Evolutionary conservation across 2,113 vertebrate genomes (phyloP), one percentile per base, ranked within the genome.

Genomic region (Scytalopus superciliaris): DNA sequence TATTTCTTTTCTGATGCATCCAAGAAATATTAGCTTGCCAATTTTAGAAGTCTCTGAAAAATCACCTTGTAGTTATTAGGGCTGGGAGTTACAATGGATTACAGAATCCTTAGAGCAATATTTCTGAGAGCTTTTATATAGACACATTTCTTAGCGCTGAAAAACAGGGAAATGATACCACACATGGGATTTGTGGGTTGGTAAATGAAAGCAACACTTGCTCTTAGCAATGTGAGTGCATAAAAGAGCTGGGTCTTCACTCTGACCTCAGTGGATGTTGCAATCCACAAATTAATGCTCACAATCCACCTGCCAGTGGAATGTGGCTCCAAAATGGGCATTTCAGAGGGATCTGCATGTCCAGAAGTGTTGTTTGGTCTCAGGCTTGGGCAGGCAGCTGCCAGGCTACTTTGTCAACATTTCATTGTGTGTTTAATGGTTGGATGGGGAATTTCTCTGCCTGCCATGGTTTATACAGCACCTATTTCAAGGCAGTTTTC

Each of bases 71-170:
- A 92, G 86, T 90, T 95, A 63, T 66, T 82, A 84, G 80, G 53
- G 73, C 72, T 93, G 89, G 74, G 90, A 96, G 52, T 87, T 89
- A 78, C 78, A 87, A 69, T 55, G 91, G 91, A 84, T 95, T 94
- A 89, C 78, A 87, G 87, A 79, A 53, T 60, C 93, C 84, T 69
- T 69, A 69, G 72, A 94, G 94, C 77, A 79, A 72, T 94, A 93
- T 97, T 95, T 96, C 66, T 70, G 87, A 96, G 64, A 78, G 79
- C 77, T 84, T 92, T 94, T 94, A 42, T 90, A 84, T 35, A 96
- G 93, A 88, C 85, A 52, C 79, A 50, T 89, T 81, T 96, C 87
- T 92, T 86, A 92, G 88, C 80, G 7, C 64, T 74, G 93, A 89
- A 94, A 97, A 95, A 86, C 93, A 89, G 37, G 83, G 73, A 76